Evolutionary conservation across 2,888 invertebrate species (phyloP).

Genomic region (Heliconius hortense): DNA sequence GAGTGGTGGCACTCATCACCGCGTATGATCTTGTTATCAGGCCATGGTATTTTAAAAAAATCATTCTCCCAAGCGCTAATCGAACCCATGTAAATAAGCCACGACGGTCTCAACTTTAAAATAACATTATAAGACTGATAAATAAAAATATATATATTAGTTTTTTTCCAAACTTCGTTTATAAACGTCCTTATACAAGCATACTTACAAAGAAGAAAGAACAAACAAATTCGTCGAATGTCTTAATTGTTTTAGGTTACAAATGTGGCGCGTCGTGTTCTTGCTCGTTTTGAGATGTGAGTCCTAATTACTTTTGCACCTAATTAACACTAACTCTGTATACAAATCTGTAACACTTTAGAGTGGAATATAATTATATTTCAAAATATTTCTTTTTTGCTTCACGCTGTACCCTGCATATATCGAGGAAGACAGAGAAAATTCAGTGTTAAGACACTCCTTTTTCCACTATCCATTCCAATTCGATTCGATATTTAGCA

Average conservation of each 20-base stretch:
- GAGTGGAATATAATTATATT: neutral
- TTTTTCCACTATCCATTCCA: no score
- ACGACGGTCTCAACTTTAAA: no score
- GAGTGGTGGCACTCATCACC: no score
- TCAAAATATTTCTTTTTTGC: neutral
- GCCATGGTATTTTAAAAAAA: no score
- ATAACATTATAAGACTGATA: neutral
- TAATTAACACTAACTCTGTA: conserved; percentile 30
- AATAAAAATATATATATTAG: neutral
- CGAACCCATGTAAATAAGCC: no score
- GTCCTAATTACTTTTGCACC: conserved; percentile 35
- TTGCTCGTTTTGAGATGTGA: conserved; percentile 31
- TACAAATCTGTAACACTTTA: neutral
- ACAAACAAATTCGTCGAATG: conserved; percentile 29
- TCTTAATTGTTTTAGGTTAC: conserved; percentile 33
- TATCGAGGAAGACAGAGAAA: no score
- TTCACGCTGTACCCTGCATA: neutral
- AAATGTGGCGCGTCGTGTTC: conserved; percentile 35
- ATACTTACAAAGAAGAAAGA: conserved; percentile 30
- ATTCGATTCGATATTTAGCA: no score
- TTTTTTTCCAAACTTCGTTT: neutral
- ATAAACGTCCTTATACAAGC: conserved; percentile 16
- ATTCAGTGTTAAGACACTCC: no score
- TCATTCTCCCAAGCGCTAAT: no score
- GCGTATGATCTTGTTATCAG: no score